These are phyloP conservation scores for Leptobrachium ailaonicum DNA, from an alignment of 2,113 vertebrate genomes.

Conservation along the genomic window DNA sequence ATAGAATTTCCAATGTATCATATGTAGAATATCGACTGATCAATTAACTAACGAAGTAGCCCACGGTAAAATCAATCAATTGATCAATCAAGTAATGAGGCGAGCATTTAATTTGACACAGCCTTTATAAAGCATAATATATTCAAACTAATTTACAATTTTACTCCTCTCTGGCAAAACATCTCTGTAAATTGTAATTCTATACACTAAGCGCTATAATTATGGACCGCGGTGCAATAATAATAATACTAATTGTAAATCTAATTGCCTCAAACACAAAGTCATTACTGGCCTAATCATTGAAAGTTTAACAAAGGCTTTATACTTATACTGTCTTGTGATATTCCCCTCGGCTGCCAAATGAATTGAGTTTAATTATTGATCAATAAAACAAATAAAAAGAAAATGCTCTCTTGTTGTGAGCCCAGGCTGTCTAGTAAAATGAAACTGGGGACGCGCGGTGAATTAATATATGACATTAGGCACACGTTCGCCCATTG, in stretches of 20 bases:
- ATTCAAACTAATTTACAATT: slow-evolving; percentile 40
- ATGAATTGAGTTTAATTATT: slow-evolving; percentile 24
- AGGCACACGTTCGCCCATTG: too few species aligned
- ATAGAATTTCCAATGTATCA: slow-evolving; percentile 41
- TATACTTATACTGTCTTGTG: slow-evolving; percentile 7
- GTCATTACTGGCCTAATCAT: slow-evolving; percentile 38
- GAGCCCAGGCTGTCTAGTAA: not conserved
- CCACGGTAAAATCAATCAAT: slow-evolving; percentile 18
- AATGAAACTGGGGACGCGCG: not conserved
- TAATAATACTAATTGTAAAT: slow-evolving; percentile 33
- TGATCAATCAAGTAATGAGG: slow-evolving; percentile 44
- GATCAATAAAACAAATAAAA: slow-evolving; percentile 33
- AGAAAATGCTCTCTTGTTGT: slow-evolving; percentile 23
- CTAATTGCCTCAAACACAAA: slow-evolving; percentile 36
- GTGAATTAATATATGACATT: too few species aligned
- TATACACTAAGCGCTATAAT: slow-evolving; percentile 33
- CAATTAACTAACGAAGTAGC: slow-evolving; percentile 26
- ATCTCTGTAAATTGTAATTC: slow-evolving; percentile 24
- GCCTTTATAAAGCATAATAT: slow-evolving; percentile 40
- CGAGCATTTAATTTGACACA: slow-evolving; percentile 42
- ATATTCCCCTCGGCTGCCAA: slow-evolving; percentile 21
- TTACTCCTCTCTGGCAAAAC: slow-evolving; percentile 21
- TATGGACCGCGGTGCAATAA: slow-evolving; percentile 10
- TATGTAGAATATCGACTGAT: slow-evolving; percentile 40
- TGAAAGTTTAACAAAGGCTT: slow-evolving; percentile 29